Conservation (phyloP, 2,888 invertebrate species). For the Lumbricus terrestris region DNA sequence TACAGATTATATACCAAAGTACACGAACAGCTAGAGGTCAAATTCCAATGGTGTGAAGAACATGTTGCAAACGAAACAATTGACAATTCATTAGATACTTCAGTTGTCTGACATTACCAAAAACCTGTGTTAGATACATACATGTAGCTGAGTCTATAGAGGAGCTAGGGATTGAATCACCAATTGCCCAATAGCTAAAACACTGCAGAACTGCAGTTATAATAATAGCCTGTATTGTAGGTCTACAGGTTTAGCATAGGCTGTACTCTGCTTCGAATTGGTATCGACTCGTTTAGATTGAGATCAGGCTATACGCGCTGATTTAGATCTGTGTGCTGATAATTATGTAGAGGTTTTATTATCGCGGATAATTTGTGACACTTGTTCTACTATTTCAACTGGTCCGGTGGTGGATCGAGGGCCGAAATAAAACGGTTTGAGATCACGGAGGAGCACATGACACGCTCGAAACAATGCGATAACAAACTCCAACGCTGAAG, state of each 20-base stretch:
- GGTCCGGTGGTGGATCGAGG: not conserved
- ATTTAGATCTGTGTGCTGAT: not conserved
- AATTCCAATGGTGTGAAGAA: too few species aligned
- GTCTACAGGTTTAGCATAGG: not conserved
- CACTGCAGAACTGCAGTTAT: too few species aligned
- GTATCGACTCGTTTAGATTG: not conserved
- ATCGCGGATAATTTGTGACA: not conserved
- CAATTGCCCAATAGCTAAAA: too few species aligned
- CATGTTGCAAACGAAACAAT: too few species aligned
- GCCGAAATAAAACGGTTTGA: not conserved
- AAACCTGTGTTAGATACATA: too few species aligned
- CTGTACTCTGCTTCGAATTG: not conserved
- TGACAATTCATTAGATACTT: too few species aligned
- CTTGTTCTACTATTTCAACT: not conserved
- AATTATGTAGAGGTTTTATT: not conserved
- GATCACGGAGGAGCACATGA: not conserved
- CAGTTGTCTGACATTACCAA: too few species aligned
- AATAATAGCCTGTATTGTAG: too few species aligned
- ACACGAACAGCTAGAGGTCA: too few species aligned
- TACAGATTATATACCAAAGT: too few species aligned
- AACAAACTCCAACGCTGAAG: not conserved
- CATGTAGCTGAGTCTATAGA: too few species aligned
- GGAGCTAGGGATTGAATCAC: too few species aligned
- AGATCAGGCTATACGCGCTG: not conserved
- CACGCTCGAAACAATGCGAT: not conserved